Percentiles rank a stretch among this genome's conserved stretches.
Evolutionary conservation across 2,797 vertebrate species (phyloP).

Genomic region (Oceanodroma leucorhoa): DNA sequence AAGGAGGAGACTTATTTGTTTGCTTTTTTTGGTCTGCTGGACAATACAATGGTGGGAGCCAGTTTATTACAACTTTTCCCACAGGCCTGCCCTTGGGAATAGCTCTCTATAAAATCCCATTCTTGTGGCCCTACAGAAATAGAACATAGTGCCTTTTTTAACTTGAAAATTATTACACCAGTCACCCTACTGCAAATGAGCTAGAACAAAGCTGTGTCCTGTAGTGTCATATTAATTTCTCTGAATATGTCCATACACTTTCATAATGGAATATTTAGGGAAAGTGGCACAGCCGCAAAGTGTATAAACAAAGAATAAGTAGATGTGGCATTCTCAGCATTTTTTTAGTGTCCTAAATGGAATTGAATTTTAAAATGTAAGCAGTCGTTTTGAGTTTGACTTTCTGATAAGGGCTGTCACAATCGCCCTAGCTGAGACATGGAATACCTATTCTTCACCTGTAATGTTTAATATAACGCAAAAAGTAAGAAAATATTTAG

Average conservation of each 20-base stretch:
- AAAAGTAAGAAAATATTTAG: slow-evolving; percentile 53
- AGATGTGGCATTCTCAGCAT: background rate
- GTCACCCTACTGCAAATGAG: background rate
- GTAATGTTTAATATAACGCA: slow-evolving; percentile 9
- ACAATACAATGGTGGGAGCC: slow-evolving; percentile 76
- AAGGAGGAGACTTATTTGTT: slow-evolving; percentile 63
- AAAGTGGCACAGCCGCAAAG: background rate
- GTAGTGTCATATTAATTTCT: background rate
- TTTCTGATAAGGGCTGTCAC: background rate
- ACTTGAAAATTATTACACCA: slow-evolving; percentile 27
- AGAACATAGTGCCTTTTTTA: slow-evolving; percentile 54
- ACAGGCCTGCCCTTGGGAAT: slow-evolving; percentile 65
- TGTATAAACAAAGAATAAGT: slow-evolving; percentile 1
- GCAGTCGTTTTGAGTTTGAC: background rate
- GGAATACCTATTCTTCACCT: background rate
- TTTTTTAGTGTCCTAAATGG: background rate
- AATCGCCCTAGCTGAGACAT: background rate
- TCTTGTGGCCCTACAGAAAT: slow-evolving; percentile 50
- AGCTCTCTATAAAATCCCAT: slow-evolving; percentile 39
- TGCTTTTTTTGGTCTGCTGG: slow-evolving; percentile 43
- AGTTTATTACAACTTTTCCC: slow-evolving; percentile 65
- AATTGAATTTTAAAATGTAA: slow-evolving; percentile 3
- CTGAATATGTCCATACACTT: background rate
- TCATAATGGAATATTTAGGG: background rate
- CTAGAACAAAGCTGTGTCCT: slow-evolving; percentile 25